Base-by-base conservation (phyloP, 2,113 vertebrate species). In the Tenebrosternarchus preto region DNA sequence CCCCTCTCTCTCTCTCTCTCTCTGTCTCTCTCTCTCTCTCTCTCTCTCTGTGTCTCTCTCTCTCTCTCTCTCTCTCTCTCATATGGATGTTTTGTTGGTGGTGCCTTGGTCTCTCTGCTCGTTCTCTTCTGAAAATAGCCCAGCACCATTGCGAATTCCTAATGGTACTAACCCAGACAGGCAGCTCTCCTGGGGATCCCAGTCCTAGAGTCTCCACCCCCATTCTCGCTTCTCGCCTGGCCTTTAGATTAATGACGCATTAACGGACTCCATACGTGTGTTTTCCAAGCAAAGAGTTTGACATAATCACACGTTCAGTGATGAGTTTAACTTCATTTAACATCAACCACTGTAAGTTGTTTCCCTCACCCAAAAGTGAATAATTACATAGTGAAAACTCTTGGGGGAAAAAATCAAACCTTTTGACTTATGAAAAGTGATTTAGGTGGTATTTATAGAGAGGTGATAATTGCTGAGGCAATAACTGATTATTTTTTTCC, bases 121-220 rank as follows among this genome's bases (percentile, higher is more conserved):
- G 19, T 25, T 71, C 74, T 63, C 1, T 5, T 76, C 27, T n/a
- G 70, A 25, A 82, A 72, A 82, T 66, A 82, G 55, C 50, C 25
- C 33, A 55, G 59, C 46, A 77, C 74, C 22, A 46, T 72, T 77
- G 29, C 25, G 31, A 57, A 53, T 60, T 82, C 74, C 80, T 3
- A 1, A 15, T 11, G 67, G 73, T 11, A 67, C 43, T 53, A 61
- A 24, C 27, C 24, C 66, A 71, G 73, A 76, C 24, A 29, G 74
- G 27, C 60, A 60, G 31, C n/a, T 69, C 50, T 69, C 64, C 64
- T 31, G 56, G 55, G 56, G 39, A 55, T 43, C 60, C 68, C 43
- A 56, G 24, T 24, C 39, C 53, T 2, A 8, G 43, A 22, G 6
- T 19, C 56, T 36, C 24, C 56, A n/a, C 25, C 55, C 9, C 0